phyloP scores from a whole-genome alignment of 2,888 invertebrate species.

The Platynereis dumerilii region DNA sequence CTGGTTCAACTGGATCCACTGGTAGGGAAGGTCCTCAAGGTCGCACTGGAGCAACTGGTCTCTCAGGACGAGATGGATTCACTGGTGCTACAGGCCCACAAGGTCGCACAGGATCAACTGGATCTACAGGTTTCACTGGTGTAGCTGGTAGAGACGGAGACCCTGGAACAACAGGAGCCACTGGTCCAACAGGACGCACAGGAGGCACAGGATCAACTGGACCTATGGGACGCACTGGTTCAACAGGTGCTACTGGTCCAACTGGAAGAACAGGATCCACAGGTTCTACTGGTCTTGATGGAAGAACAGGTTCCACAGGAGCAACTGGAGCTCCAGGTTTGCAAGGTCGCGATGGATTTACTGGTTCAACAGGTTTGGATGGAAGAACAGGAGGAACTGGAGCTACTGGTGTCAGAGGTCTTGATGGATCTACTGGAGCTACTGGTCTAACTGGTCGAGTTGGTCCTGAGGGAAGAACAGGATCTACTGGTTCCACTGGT shows the following conservation, averaged over 20 bases:
- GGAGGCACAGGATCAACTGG: conserved; percentile 34
- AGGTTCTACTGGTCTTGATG: conserved; percentile 22
- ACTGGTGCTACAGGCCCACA: conserved; percentile 11
- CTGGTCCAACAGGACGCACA: conserved; percentile 21
- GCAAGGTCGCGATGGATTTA: conserved; percentile 24
- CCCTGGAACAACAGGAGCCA: conserved; percentile 19
- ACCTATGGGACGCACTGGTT: conserved; percentile 16
- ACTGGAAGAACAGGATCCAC: conserved; percentile 17
- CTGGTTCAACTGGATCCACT: conserved; percentile 19
- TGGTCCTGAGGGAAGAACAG: conserved; percentile 14
- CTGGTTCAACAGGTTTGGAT: conserved; percentile 19
- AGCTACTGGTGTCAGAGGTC: conserved; percentile 16
- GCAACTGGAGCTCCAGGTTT: conserved; percentile 24
- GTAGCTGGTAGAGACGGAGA: neutral
- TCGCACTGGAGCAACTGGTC: neutral
- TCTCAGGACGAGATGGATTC: conserved; percentile 16
- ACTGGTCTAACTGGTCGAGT: conserved; percentile 18
- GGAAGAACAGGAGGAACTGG: conserved; percentile 20
- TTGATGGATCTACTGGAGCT: conserved; percentile 14
- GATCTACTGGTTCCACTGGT: conserved; percentile 24
- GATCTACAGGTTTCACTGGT: conserved; percentile 21
- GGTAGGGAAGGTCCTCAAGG: conserved; percentile 11
- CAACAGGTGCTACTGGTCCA: conserved; percentile 29
- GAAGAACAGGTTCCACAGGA: conserved; percentile 21
- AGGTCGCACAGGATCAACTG: conserved; percentile 19